Conservation (phyloP, 1,140 invertebrate genomes). For the Sitophilus oryzae region DNA sequence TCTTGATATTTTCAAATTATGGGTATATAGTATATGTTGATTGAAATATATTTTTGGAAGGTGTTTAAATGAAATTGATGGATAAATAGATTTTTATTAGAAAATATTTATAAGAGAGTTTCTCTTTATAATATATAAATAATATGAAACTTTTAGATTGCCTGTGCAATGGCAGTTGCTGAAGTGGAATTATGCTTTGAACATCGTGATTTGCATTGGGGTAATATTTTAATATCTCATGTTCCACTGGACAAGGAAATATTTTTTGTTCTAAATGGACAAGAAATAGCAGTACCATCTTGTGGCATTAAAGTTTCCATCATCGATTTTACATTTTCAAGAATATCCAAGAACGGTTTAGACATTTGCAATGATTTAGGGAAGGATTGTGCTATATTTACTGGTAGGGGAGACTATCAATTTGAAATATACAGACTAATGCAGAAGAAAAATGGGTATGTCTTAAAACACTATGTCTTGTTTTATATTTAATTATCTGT, state of each 20-base stretch:
- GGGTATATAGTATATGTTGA: too few species aligned
- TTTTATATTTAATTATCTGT: conserved; percentile 2
- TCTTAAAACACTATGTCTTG: neutral
- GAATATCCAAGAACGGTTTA: conserved; percentile 60
- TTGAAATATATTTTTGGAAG: too few species aligned
- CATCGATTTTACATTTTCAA: conserved; percentile 90
- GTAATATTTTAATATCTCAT: conserved; percentile 67
- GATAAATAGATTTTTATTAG: neutral
- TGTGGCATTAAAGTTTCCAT: conserved; percentile 62
- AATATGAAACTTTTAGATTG: conserved; percentile 52
- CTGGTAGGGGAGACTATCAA: conserved; percentile 80
- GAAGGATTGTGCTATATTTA: conserved; percentile 74
- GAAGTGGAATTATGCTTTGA: conserved; percentile 82
- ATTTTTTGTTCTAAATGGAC: conserved; percentile 38
- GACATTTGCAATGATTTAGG: conserved; percentile 75
- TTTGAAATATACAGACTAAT: conserved; percentile 90
- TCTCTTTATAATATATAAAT: conserved; percentile 25
- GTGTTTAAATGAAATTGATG: too few species aligned
- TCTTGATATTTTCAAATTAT: too few species aligned
- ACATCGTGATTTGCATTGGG: conserved; percentile 90
- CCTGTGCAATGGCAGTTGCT: conserved; percentile 71
- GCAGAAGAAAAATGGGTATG: conserved; percentile 65
- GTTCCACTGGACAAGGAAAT: conserved; percentile 13
- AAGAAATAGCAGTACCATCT: conserved; percentile 44
- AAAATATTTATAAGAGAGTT: conserved; percentile 7